phyloP scores from a whole-genome alignment of 2,888 invertebrate genomes.

The Mystacides longicornis region DNA sequence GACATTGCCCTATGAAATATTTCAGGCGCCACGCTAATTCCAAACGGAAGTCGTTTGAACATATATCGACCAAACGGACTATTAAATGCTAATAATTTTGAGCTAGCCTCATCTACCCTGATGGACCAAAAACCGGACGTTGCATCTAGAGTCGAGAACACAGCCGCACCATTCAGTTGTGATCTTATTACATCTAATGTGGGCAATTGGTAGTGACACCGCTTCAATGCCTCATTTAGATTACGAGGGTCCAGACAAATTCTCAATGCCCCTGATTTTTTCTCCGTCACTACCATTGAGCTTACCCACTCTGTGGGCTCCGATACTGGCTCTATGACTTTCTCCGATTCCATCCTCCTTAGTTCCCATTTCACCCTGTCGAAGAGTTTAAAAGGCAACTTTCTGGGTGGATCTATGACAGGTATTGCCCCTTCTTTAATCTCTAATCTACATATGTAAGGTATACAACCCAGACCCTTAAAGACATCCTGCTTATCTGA shows the following conservation, averaged over 20 bases:
- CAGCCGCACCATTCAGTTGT: not conserved
- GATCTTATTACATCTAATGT: slow-evolving; percentile 1
- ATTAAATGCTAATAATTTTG: not conserved
- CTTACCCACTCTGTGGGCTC: not conserved
- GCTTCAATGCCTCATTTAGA: no score
- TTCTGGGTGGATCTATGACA: not conserved
- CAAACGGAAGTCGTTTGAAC: slow-evolving; percentile 6
- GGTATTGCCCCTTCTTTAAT: not conserved
- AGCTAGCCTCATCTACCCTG: not conserved
- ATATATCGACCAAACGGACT: not conserved
- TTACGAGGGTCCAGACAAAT: no score
- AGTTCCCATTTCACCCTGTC: not conserved
- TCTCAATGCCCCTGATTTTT: not conserved
- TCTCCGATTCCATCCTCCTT: not conserved
- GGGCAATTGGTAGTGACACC: not conserved
- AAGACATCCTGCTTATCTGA: no score
- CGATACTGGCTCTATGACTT: not conserved
- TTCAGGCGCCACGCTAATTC: slow-evolving; percentile 3
- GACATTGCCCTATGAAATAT: slow-evolving; percentile 3
- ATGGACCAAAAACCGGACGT: not conserved
- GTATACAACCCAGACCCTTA: not conserved
- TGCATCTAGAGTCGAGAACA: not conserved
- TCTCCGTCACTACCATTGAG: not conserved
- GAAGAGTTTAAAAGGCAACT: not conserved
- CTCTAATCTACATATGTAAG: not conserved